Evolutionary conservation across 2,113 vertebrate species (phyloP).

Genomic region (Myiagra hebetior): DNA sequence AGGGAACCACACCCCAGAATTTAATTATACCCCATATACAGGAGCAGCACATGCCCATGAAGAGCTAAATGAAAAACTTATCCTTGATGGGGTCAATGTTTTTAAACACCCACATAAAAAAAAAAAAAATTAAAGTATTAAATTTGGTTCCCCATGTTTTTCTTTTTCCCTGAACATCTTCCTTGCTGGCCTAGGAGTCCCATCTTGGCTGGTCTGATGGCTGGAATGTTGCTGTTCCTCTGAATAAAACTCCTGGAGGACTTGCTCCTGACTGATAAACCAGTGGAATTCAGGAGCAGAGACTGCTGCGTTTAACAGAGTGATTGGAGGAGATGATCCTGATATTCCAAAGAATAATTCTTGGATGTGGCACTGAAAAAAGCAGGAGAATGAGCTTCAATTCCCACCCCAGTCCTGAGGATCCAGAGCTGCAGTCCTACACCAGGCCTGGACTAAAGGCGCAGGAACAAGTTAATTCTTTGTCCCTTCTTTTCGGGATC

Average conservation of each 20-base stretch:
- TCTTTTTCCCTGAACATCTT: background rate
- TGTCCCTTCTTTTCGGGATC: background rate
- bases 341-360: accelerated
- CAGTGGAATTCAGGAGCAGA: background rate
- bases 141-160: background rate
- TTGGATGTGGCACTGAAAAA: background rate
- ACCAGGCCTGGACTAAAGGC: background rate
- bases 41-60: background rate
- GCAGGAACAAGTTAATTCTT: background rate
- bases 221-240: background rate
- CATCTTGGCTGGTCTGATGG: background rate
- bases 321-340: background rate
- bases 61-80: background rate
- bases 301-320: background rate
- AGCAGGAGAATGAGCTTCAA: background rate
- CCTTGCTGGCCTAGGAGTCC: background rate
- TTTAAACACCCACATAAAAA: background rate
- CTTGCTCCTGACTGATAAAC: background rate
- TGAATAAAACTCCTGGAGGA: background rate
- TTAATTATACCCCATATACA: background rate
- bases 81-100: background rate
- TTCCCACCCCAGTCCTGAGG: background rate
- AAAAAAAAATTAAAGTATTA: accelerated
- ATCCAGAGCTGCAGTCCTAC: background rate
- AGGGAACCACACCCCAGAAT: background rate